A percentile compares a stretch with the other conserved stretches of the same genome.
Evolutionary conservation across 2,113 vertebrate species (phyloP).

Genomic region (Callospermophilus lateralis): DNA sequence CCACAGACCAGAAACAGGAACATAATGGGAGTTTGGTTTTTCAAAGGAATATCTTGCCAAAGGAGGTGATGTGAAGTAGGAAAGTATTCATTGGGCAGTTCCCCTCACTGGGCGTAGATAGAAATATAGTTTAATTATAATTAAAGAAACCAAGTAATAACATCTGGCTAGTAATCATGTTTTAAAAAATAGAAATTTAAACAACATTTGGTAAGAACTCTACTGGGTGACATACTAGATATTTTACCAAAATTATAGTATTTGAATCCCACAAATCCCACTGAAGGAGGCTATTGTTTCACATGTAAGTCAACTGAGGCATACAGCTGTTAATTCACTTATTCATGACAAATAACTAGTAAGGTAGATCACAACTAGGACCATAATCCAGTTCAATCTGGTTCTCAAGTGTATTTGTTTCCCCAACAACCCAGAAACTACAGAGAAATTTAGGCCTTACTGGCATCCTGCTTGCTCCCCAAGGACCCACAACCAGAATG

Average conservation of each 20-base stretch:
- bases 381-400: neutral
- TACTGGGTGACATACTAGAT: neutral
- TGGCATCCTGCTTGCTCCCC: neutral
- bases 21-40: neutral
- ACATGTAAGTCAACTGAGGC: neutral
- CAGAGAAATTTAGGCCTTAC: neutral
- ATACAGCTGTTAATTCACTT: neutral
- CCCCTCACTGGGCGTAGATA: neutral
- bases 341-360: neutral
- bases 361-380: neutral
- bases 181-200: neutral
- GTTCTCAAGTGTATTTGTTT: neutral
- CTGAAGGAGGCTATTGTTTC: neutral
- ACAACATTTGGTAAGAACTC: neutral
- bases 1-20: constrained; percentile 24
- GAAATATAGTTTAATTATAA: neutral
- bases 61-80: neutral
- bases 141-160: neutral
- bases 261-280: neutral
- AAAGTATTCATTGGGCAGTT: neutral
- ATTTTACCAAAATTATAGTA: neutral
- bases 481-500: neutral
- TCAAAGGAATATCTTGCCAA: neutral
- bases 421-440: neutral
- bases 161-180: neutral